Percentiles rank a stretch among this genome's conserved stretches.
phyloP scores from a whole-genome alignment of 2,113 vertebrate genomes.

The Peromyscus maniculatus region DNA sequence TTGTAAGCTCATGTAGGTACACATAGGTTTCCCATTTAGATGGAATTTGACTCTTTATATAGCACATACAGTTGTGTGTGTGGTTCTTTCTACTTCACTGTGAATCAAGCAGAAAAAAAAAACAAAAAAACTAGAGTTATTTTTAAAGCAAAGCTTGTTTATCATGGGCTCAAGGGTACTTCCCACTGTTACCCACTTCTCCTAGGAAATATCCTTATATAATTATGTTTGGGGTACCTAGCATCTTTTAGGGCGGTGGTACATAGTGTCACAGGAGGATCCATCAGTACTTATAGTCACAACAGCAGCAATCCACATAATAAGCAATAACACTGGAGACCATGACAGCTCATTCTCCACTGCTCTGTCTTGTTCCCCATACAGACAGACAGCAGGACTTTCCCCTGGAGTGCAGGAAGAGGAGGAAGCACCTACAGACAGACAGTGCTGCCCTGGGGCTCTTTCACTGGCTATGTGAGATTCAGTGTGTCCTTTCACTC shows the following conservation, averaged over 20 bases:
- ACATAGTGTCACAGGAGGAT: background rate
- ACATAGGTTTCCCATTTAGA: background rate
- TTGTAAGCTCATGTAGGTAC: background rate
- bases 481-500: background rate
- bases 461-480: background rate
- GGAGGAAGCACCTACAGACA: background rate
- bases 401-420: background rate
- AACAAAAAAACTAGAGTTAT: background rate
- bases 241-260: background rate
- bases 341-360: background rate
- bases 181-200: background rate
- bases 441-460: too few relatives aligned
- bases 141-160: slow-evolving; percentile 47
- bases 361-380: background rate
- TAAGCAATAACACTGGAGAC: background rate
- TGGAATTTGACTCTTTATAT: background rate
- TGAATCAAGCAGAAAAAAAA: background rate
- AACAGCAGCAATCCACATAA: background rate
- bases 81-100: background rate
- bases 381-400: background rate
- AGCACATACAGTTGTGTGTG: background rate
- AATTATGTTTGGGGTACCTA: slow-evolving; percentile 16
- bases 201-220: background rate
- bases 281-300: background rate
- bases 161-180: slow-evolving; percentile 15